Base-by-base conservation (phyloP, 2,888 invertebrate genomes). In the Cryptocheilus praepositus region DNA sequence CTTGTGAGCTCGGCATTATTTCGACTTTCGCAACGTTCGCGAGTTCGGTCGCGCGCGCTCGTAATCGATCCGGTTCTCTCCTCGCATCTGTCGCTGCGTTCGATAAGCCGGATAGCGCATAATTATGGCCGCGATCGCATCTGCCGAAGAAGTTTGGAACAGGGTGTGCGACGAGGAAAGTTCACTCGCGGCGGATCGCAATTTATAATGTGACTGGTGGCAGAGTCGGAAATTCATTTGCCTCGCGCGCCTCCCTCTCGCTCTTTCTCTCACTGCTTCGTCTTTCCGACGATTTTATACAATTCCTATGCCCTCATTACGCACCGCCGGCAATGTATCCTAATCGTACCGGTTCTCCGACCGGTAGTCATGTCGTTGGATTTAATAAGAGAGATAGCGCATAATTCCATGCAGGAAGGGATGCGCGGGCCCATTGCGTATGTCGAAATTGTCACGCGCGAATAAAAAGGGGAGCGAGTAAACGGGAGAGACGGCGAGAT, bases 361-460 rank as follows among this genome's bases (percentile, higher is more conserved):
- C 49, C 49, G 49, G n/a, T 13, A 49, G 16, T 49, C n/a, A n/a
- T 18, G 49, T 49, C 49, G 49, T 49, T 49, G 16, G 49, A 49
- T 49, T 49, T 49, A 4, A 49, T 49, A n/a, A 49, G 49, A 49
- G 36, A 36, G 36, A 36, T 36, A 36, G 36, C 11, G 49, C n/a
- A 16, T 36, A 36, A 36, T 36, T 11, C 36, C 36, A 2, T 4
- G 36, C 36, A 36, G 36, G 36, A 36, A 36, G 11, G 36, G 36
- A 36, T 11, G 36, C 36, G 36, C 36, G 36, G 7, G 36, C 36
- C 4, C 13, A 11, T 28, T 11, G 36, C 7, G 36, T 36, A 36
- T 36, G 36, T 36, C 36, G 36, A 36, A 36, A 36, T 36, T 36
- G 36, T 36, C 11, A 11, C 36, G 36, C 7, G 36, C 36, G 36